Evolutionary conservation across 1,140 invertebrate species (phyloP).

Genomic region (Meteorus sp.): DNA sequence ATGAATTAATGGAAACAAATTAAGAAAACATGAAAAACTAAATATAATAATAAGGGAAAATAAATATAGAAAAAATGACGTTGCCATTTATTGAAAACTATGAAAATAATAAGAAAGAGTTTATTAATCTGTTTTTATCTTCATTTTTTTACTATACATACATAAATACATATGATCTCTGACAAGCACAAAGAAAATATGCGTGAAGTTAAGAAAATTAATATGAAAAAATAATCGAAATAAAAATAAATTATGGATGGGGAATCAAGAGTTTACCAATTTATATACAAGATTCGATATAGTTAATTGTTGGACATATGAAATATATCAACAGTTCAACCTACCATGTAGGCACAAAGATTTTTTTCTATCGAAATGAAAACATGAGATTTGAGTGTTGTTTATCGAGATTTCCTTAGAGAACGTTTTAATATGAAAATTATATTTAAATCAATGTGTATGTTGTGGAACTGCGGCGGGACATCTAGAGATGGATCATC

Average conservation of each 20-base stretch:
- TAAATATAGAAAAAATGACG: neutral
- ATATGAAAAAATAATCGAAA: neutral
- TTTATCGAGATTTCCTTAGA: neutral
- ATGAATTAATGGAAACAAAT: too few species aligned
- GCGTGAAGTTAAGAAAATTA: constrained; percentile 12
- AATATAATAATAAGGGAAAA: neutral
- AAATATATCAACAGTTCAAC: neutral
- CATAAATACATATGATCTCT: constrained; percentile 56
- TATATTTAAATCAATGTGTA: neutral
- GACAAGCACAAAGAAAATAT: constrained; percentile 59
- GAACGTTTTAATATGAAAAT: too few species aligned
- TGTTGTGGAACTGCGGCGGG: too few species aligned
- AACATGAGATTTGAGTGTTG: too few species aligned
- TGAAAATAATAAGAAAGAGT: constrained; percentile 43
- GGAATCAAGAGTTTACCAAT: constrained; percentile 45
- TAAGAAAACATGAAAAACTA: constrained; percentile 1
- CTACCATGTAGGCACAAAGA: too few species aligned
- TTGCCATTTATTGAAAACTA: constrained; percentile 41
- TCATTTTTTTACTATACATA: constrained; percentile 59
- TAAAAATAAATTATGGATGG: neutral
- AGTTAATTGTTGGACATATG: constrained; percentile 34
- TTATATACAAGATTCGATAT: constrained; percentile 54
- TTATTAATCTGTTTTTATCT: constrained; percentile 51
- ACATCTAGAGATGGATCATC: too few species aligned
- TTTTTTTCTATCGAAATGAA: too few species aligned